A percentile compares a stretch with the other conserved stretches of the same genome.
Conservation (phyloP, 2,888 invertebrate genomes). For the Cheilosia vulpina region DNA sequence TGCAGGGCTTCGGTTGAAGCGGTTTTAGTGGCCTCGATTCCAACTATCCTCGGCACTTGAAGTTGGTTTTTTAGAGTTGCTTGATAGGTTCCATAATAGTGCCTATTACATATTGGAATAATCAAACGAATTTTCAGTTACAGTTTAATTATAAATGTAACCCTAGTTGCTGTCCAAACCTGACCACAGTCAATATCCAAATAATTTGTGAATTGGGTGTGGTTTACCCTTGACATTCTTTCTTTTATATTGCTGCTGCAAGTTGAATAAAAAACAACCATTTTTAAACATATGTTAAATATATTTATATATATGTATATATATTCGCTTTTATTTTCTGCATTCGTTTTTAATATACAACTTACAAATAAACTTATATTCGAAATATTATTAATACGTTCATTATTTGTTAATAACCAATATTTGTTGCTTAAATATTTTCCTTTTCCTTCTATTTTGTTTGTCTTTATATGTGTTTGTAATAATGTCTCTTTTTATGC, state of each 20-base stretch:
- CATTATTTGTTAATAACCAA: constrained; percentile 58
- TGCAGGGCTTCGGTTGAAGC: too few species aligned
- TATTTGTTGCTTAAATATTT: constrained; percentile 34
- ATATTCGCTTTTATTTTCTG: constrained; percentile 60
- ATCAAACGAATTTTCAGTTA: too few species aligned
- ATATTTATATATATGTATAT: constrained; percentile 65
- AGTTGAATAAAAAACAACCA: neutral
- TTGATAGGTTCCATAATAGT: too few species aligned
- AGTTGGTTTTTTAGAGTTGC: too few species aligned
- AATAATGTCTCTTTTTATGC: constrained; percentile 23
- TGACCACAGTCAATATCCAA: too few species aligned
- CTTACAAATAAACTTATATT: constrained; percentile 60
- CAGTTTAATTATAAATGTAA: too few species aligned
- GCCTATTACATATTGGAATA: too few species aligned
- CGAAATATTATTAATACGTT: constrained; percentile 61
- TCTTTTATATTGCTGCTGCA: neutral
- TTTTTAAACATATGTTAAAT: constrained; percentile 67
- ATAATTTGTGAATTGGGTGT: too few species aligned
- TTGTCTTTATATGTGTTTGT: constrained; percentile 19
- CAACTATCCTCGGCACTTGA: too few species aligned
- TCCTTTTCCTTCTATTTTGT: constrained; percentile 25
- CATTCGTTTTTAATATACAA: constrained; percentile 68
- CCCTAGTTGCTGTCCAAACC: too few species aligned
- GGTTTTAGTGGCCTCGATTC: too few species aligned
- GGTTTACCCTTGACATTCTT: neutral